These are phyloP conservation scores for Balaenoptera acutorostrata DNA, from an alignment of 2,113 vertebrate genomes.

Conservation along the genomic window DNA sequence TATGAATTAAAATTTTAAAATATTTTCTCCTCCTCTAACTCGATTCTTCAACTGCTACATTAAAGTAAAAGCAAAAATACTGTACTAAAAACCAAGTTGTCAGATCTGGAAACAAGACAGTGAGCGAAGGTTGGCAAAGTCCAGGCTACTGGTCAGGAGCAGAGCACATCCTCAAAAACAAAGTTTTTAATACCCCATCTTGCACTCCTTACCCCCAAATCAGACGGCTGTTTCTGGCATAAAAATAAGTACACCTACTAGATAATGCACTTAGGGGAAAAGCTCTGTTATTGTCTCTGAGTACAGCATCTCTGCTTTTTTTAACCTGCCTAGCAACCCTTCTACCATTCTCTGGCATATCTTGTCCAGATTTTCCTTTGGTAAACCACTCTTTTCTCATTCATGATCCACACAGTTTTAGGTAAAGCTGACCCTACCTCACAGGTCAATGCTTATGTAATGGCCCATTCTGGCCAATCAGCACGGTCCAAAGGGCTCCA, in stretches of 20 bases:
- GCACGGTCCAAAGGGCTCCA: background rate
- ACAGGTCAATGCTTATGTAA: background rate
- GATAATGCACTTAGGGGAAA: background rate
- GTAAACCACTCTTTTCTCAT: background rate
- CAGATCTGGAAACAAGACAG: background rate
- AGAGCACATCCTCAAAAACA: background rate
- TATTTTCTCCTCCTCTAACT: background rate
- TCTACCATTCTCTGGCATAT: background rate
- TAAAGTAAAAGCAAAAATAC: background rate
- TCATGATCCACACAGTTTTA: background rate
- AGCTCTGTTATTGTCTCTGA: background rate
- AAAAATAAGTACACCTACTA: background rate
- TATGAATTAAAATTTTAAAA: background rate
- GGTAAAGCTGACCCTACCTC: background rate
- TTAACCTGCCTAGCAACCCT: background rate
- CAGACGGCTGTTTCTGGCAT: background rate
- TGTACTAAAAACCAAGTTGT: background rate
- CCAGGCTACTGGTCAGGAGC: background rate
- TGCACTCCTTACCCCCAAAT: background rate
- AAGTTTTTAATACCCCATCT: background rate
- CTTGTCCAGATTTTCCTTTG: background rate
- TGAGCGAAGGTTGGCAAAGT: background rate
- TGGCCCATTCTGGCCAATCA: background rate
- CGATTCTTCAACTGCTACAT: background rate
- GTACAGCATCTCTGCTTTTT: background rate